These are phyloP conservation scores for Pteria penguin DNA, from an alignment of 2,888 invertebrate genomes.

Conservation along the genomic window DNA sequence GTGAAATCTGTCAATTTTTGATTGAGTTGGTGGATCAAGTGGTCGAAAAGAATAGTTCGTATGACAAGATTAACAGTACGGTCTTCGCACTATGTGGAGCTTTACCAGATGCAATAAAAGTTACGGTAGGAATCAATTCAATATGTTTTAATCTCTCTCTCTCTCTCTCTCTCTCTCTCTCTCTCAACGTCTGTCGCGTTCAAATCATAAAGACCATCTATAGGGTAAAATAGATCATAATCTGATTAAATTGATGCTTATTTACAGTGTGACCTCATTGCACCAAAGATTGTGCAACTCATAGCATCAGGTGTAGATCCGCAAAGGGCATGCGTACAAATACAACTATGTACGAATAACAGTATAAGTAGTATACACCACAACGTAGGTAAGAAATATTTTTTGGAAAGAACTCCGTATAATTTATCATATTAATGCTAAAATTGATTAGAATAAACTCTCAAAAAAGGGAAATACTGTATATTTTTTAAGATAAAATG, in stretches of 20 bases:
- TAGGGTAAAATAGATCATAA: too few relatives aligned
- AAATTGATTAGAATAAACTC: too few relatives aligned
- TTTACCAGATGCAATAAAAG: constrained; percentile 22
- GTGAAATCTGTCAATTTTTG: constrained; percentile 29
- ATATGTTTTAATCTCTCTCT: background rate
- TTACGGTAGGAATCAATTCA: background rate
- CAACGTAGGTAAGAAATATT: too few relatives aligned
- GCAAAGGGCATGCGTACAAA: constrained; percentile 7
- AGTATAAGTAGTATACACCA: too few relatives aligned
- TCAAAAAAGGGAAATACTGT: too few relatives aligned
- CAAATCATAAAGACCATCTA: too few relatives aligned
- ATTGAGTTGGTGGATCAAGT: constrained; percentile 22
- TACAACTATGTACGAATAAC: constrained; percentile 24
- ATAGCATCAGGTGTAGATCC: constrained; percentile 28
- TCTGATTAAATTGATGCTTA: too few relatives aligned
- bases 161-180: too few relatives aligned
- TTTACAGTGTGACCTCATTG: constrained; percentile 24
- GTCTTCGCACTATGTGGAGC: constrained; percentile 12
- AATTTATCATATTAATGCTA: too few relatives aligned
- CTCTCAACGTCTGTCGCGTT: too few relatives aligned
- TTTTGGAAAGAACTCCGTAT: too few relatives aligned
- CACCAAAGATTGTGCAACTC: constrained; percentile 17
- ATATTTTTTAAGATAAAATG: too few relatives aligned
- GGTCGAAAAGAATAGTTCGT: constrained; percentile 10
- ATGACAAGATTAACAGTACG: constrained; percentile 14